phyloP scores from a whole-genome alignment of 2,888 invertebrate genomes.

The Phragmatobia fuliginosa region DNA sequence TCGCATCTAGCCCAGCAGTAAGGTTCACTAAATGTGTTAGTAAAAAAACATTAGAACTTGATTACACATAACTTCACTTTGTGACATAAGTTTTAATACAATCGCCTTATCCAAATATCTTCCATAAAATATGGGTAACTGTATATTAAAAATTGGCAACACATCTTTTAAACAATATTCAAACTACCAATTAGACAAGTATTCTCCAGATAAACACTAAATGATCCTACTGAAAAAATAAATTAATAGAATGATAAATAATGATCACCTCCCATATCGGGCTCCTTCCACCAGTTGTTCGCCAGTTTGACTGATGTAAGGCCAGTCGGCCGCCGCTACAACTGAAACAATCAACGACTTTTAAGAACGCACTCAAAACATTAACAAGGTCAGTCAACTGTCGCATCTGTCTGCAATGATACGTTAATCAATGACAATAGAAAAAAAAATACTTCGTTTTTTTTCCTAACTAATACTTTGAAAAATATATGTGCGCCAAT shows the following conservation, averaged over 20 bases:
- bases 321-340: slow-evolving; percentile 49
- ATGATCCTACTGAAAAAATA: not conserved
- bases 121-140: not conserved
- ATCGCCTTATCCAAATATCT: not conserved
- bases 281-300: slow-evolving; percentile 69
- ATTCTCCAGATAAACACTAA: not conserved
- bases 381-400: slow-evolving; percentile 22
- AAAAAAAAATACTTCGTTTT: not conserved
- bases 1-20: not conserved
- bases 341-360: slow-evolving; percentile 34
- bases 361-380: slow-evolving; percentile 8
- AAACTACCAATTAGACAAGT: not conserved
- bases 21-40: not conserved
- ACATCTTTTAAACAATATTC: not conserved
- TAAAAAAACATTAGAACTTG: not conserved
- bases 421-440: slow-evolving; percentile 21
- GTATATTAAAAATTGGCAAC: not conserved
- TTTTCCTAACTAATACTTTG: not conserved
- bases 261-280: slow-evolving; percentile 69
- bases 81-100: too few relatives aligned
- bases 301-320: slow-evolving; percentile 55
- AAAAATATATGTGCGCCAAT: too few relatives aligned
- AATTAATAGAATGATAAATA: not conserved
- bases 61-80: not conserved
- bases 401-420: slow-evolving; percentile 37